A percentile compares a stretch with the other conserved stretches of the same genome.
phyloP scores from a whole-genome alignment of 64 coral and sea anemone species.

The Trachythela sp. region DNA sequence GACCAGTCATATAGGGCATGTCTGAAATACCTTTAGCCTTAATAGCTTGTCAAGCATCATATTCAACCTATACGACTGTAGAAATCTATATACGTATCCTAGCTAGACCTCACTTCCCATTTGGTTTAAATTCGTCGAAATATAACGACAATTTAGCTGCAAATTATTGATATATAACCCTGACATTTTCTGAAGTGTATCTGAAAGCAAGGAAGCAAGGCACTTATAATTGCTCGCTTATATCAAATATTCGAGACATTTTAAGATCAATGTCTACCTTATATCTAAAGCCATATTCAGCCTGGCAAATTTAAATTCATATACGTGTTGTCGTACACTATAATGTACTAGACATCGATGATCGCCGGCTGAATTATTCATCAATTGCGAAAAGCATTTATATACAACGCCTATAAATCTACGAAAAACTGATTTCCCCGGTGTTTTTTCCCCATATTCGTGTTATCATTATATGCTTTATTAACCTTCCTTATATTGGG shows the following conservation, averaged over 20 bases:
- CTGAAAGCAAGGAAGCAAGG: not conserved
- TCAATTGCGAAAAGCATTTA: not conserved
- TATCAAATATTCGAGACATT: not conserved
- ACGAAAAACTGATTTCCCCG: not conserved
- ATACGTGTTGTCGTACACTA: not conserved
- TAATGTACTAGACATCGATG: not conserved
- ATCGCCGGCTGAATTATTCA: constrained; percentile 12
- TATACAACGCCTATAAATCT: not conserved
- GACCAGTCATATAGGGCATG: not conserved
- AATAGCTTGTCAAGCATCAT: not conserved
- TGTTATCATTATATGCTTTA: not conserved
- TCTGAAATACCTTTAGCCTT: not conserved
- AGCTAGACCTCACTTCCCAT: not conserved
- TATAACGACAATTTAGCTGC: not conserved
- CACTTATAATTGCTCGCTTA: not conserved
- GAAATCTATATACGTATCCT: not conserved
- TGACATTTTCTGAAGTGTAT: not conserved
- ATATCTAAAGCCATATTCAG: not conserved
- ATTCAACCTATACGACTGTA: not conserved
- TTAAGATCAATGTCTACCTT: not conserved
- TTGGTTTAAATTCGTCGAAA: not conserved
- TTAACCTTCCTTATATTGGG: not conserved
- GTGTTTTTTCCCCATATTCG: not conserved
- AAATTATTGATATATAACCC: not conserved
- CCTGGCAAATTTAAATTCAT: not conserved